Evolutionary conservation across 2,888 invertebrate species (phyloP), one percentile per base, ranked within the genome.

Genomic region (Sphecodes monilicornis): DNA sequence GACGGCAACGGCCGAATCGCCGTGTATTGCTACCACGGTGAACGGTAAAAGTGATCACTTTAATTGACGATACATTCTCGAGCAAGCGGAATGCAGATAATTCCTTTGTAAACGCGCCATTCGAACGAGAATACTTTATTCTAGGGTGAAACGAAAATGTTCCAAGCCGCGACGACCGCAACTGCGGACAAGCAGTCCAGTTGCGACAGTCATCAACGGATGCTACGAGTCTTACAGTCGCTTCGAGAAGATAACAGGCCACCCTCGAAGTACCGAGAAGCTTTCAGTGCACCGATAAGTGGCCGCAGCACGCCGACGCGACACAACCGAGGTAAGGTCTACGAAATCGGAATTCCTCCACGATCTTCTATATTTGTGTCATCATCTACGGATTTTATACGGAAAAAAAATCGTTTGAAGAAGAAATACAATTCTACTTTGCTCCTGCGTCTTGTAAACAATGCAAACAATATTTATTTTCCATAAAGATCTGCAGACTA

Each of bases 251-350:
- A 87, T 87, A 87, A 87, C 78, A 74, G 87, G 82, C 87, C 87
- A 87, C 84, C 87, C 79, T 87, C 77, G 69, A 85, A 76, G 78
- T 87, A 87, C 87, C 87, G 78, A 87, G 87, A 87, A 87, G 71
- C 84, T 87, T 82, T 82, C 87, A 87, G 84, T 87, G 82, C 50
- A 66, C 36, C 80, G 87, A 87, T 87, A 87, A 84, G 70, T 72
- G 82, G 41, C 22, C 80, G 66, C 64, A 46, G 74, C 36, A 26
- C 50, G 57, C 26, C 64, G 70, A 46, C 54, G 79, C 80, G 76
- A 60, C 46, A 57, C 71, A 79, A 78, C 22, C 50, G 22, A 60
- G 29, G 57, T 26, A 26, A 26, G 26, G 5, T 26, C 18, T 26
- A 57, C 13, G 26, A 29, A 29, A 29, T 60, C 57, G 0, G 57